Evolutionary conservation across 2,113 vertebrate genomes (phyloP).

Genomic region (Tautogolabrus adspersus): DNA sequence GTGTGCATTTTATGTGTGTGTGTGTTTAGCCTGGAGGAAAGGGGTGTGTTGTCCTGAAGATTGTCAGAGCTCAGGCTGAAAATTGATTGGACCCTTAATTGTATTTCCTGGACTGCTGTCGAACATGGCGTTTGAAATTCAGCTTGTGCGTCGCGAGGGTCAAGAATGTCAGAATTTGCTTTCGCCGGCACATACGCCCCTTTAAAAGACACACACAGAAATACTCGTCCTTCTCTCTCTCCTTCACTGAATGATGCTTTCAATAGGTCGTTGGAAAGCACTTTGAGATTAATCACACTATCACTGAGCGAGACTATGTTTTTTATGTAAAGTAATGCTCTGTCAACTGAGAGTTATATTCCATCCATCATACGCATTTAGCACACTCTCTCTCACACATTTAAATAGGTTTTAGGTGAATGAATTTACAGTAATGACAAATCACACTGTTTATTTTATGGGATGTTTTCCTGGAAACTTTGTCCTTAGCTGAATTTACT

Average conservation of each 20-base stretch:
- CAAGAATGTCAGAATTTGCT: slow-evolving; percentile 58
- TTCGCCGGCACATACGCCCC: slow-evolving; percentile 28
- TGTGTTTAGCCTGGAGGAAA: background rate
- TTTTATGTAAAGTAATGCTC: slow-evolving; percentile 60
- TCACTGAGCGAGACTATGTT: slow-evolving; percentile 18
- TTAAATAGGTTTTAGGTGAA: slow-evolving; percentile 38
- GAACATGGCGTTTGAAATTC: slow-evolving; percentile 66
- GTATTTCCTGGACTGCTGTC: slow-evolving; percentile 68
- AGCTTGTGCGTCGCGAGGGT: slow-evolving; percentile 46
- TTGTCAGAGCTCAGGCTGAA: slow-evolving; percentile 53
- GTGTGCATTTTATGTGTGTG: background rate
- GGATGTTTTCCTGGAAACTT: slow-evolving; percentile 33
- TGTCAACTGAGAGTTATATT: slow-evolving; percentile 52
- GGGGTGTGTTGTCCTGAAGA: slow-evolving; percentile 21
- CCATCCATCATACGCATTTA: slow-evolving; percentile 64
- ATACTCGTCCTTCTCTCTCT: slow-evolving; percentile 31
- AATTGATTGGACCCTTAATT: slow-evolving; percentile 77
- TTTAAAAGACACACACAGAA: slow-evolving; percentile 9
- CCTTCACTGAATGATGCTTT: slow-evolving; percentile 45
- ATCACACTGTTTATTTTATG: slow-evolving; percentile 41
- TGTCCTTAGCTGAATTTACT: slow-evolving; percentile 20
- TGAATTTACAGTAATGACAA: slow-evolving; percentile 52
- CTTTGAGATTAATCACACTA: slow-evolving; percentile 60
- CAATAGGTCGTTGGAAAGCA: slow-evolving; percentile 32
- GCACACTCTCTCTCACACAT: slow-evolving; percentile 14